Base-by-base conservation (phyloP, 2,888 invertebrate genomes). In the Lamellibrachia columna region DNA sequence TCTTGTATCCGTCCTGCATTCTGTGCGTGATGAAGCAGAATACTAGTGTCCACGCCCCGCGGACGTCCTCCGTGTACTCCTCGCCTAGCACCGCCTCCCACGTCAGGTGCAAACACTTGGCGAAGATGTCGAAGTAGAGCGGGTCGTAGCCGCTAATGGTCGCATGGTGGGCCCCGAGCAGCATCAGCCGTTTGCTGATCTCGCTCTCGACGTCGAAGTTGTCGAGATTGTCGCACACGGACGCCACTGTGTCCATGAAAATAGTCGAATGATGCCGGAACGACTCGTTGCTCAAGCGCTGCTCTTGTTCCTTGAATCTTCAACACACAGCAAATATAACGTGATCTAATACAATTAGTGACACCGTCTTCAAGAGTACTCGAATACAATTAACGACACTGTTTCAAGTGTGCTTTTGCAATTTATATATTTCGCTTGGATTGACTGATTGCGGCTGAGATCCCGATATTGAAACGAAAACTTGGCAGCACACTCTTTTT, bases 121-220 rank as follows among this genome's bases (percentile, higher is more conserved):
- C 94, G 94, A 94, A 95, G 28, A 95, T 93, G 7, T 93, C 92
- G 92, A 96, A 95, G 93, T 95, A 95, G 90, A 94, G 95, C 52
- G 94, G 92, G 91, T 95, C 94, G 93, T 95, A 95, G 7, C 95
- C 95, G 0, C 94, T 93, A 40, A 95, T 94, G 22, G 94, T 94
- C 28, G 95, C 96, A 92, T 95, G 95, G 91, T 95, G 94, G n/a
- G 95, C 95, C 53, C 96, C 96, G 52, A 96, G 94, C 93, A 95
- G 93, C 92, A 95, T 93, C 90, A 95, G 93, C 3, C 93, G 93
- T 53, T 95, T 94, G 52, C 53, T 28, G 92, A 95, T 94, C 15
- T 94, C 93, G 55, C 52, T 53, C 53, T 94, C 94, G 8, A 93
- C 93, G 90, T 93, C 94, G 52, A 95, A 94, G 11, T 92, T 90